A percentile compares a stretch with the other conserved stretches of the same genome.
phyloP scores from a whole-genome alignment of 1,140 invertebrate genomes.

The Acyrthosiphon pisum region DNA sequence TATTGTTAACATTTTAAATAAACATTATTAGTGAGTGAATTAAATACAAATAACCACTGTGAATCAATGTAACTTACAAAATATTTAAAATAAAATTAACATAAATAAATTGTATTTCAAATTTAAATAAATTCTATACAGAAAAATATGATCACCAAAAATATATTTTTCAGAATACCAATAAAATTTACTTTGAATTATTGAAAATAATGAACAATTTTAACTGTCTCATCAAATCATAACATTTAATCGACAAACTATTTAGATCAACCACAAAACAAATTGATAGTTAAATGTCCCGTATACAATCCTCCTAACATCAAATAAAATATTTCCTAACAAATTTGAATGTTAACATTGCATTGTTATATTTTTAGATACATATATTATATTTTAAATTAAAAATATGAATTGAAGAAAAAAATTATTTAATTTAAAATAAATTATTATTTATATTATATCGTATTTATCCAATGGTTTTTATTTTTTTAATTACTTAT shows the following conservation, averaged over 20 bases:
- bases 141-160: neutral
- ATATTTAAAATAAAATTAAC: neutral
- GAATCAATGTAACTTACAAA: slow-evolving; percentile 5
- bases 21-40: neutral
- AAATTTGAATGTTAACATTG: neutral
- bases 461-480: neutral
- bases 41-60: neutral
- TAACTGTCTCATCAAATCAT: neutral
- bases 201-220: neutral
- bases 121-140: neutral
- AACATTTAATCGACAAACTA: neutral
- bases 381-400: neutral
- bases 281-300: neutral
- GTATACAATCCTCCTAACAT: neutral
- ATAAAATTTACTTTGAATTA: neutral
- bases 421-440: neutral
- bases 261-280: neutral
- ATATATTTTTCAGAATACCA: neutral
- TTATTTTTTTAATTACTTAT: neutral
- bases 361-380: neutral
- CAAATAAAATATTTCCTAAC: neutral
- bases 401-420: neutral
- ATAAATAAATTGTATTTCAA: neutral
- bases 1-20: neutral
- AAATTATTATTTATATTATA: neutral